Conservation (phyloP, 2,888 invertebrate species). For the Lasius platythorax region DNA sequence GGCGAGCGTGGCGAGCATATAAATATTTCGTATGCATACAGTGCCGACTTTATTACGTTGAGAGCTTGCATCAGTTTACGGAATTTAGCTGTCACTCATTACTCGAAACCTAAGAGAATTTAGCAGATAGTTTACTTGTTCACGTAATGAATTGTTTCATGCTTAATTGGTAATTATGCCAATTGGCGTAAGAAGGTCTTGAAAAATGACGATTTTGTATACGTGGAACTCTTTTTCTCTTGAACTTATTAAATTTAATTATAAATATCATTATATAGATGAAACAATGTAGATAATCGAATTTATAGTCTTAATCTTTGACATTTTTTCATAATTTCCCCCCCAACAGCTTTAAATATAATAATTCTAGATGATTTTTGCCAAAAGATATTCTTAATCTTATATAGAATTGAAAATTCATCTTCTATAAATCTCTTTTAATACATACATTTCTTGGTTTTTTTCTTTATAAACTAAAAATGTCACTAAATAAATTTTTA, state of each 20-base stretch:
- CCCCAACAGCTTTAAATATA: background rate
- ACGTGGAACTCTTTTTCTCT: background rate
- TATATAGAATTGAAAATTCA: background rate
- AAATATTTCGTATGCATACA: slow-evolving; percentile 24
- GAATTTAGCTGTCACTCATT: background rate
- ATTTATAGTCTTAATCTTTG: background rate
- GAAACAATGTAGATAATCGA: background rate
- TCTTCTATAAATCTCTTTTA: background rate
- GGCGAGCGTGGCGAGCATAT: background rate
- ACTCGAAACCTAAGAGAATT: background rate
- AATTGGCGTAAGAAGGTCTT: background rate
- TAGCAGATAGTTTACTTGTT: background rate
- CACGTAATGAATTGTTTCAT: background rate
- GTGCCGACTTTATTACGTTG: background rate
- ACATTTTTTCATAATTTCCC: background rate
- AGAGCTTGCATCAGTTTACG: background rate
- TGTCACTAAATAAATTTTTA: background rate
- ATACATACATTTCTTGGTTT: background rate
- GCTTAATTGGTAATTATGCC: background rate
- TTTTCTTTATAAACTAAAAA: background rate
- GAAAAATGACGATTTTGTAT: background rate
- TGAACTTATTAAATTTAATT: background rate
- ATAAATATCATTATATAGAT: background rate
- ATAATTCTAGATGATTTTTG: background rate
- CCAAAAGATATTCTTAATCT: background rate